phyloP scores from a whole-genome alignment of 1,140 invertebrate species.

The Eupristina koningsbergeri region DNA sequence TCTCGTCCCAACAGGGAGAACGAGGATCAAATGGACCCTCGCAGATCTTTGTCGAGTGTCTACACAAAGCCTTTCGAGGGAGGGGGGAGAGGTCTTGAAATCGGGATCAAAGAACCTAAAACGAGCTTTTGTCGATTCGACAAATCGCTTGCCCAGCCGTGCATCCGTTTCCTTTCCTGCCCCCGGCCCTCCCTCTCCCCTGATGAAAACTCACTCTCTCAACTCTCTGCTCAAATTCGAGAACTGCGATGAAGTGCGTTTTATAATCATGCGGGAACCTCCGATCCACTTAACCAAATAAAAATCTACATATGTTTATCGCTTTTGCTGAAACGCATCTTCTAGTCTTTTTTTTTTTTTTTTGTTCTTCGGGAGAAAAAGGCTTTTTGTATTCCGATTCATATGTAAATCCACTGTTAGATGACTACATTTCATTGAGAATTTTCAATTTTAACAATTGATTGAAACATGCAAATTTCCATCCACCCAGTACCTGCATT shows the following conservation, averaged over 20 bases:
- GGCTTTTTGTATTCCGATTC: too few relatives aligned
- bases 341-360: too few relatives aligned
- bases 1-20: background rate
- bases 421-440: too few relatives aligned
- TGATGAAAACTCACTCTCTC: background rate
- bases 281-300: background rate
- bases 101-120: constrained; percentile 22
- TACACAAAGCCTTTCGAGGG: background rate
- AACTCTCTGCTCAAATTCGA: background rate
- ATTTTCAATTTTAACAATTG: too few relatives aligned
- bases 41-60: background rate
- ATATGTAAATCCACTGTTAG: too few relatives aligned
- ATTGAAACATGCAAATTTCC: too few relatives aligned
- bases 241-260: too few relatives aligned
- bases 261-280: too few relatives aligned
- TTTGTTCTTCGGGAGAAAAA: too few relatives aligned
- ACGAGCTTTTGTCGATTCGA: constrained; percentile 21
- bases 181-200: background rate
- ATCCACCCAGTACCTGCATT: too few relatives aligned
- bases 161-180: constrained; percentile 36
- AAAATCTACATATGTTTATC: background rate
- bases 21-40: constrained; percentile 2
- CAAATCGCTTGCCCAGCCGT: constrained; percentile 18
- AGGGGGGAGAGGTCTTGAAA: background rate
- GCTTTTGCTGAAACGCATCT: background rate